phyloP scores from a whole-genome alignment of 1,140 invertebrate genomes.

The Caenorhabditis inopinata region DNA sequence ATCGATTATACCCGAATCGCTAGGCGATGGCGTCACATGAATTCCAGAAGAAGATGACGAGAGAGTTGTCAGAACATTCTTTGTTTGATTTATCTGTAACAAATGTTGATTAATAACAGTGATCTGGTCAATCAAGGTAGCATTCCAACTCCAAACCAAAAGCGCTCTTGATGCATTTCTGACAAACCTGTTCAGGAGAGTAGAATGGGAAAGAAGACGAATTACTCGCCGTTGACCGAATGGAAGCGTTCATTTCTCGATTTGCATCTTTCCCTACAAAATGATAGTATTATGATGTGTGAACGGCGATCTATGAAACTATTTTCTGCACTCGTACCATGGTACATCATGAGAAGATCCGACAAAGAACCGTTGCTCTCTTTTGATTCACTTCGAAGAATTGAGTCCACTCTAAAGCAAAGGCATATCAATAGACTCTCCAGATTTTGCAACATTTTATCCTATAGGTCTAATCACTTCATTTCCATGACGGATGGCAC shows the following conservation, averaged over 20 bases:
- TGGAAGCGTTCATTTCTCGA: slow-evolving; percentile 26
- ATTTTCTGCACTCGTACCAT: background rate
- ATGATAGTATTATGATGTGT: background rate
- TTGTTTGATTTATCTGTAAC: slow-evolving; percentile 22
- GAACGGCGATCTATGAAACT: background rate
- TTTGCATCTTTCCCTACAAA: background rate
- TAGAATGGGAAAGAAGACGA: background rate
- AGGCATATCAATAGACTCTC: background rate
- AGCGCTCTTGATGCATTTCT: background rate
- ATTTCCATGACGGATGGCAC: no score
- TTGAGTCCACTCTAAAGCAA: background rate
- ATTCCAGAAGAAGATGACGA: slow-evolving; percentile 50
- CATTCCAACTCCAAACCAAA: background rate
- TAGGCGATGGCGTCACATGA: slow-evolving; percentile 60
- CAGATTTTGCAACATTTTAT: no score
- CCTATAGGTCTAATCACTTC: no score
- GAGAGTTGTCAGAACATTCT: slow-evolving; percentile 14
- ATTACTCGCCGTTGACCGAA: slow-evolving; percentile 15
- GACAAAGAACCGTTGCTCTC: slow-evolving; percentile 18
- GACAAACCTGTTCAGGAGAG: slow-evolving; percentile 16
- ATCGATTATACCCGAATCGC: slow-evolving; percentile 59
- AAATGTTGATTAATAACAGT: background rate
- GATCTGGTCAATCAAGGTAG: background rate
- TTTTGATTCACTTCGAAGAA: background rate
- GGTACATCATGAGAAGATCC: slow-evolving; percentile 25